These are phyloP conservation scores for Julus scanicus DNA, from an alignment of 2,888 invertebrate species.

Conservation along the genomic window DNA sequence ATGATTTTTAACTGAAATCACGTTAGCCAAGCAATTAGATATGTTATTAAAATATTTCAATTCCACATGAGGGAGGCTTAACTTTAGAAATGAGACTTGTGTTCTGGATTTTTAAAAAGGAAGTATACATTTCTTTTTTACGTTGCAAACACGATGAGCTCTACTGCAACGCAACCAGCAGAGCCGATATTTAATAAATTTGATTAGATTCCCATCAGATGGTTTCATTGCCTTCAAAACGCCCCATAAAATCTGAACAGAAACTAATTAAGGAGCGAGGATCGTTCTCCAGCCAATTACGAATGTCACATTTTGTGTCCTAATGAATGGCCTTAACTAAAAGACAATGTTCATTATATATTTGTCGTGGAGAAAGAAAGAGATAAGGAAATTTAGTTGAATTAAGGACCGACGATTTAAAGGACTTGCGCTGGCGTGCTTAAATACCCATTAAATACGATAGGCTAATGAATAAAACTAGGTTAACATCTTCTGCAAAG, in stretches of 20 bases:
- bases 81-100: too few species aligned
- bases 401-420: conserved; percentile 22
- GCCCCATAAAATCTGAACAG: conserved; percentile 41
- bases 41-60: too few species aligned
- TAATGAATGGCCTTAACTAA: conserved; percentile 24
- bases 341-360: conserved; percentile 37
- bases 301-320: conserved; percentile 37
- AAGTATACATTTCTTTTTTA: background rate
- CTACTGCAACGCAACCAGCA: background rate
- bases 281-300: conserved; percentile 49
- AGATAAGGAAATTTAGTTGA: conserved; percentile 36
- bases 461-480: conserved; percentile 5
- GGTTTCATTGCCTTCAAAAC: conserved; percentile 51
- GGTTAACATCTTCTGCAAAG: background rate
- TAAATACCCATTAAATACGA: conserved; percentile 37
- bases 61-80: too few species aligned
- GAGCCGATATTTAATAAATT: background rate
- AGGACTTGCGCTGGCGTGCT: conserved; percentile 14
- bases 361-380: conserved; percentile 32
- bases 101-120: background rate
- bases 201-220: conserved; percentile 48
- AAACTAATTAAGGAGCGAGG: conserved; percentile 44
- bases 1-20: too few species aligned
- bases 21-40: too few species aligned
- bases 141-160: background rate